Percentiles rank a stretch among this genome's conserved stretches.
phyloP scores from a whole-genome alignment of 2,797 vertebrate genomes.

The Propithecus perrieri region DNA sequence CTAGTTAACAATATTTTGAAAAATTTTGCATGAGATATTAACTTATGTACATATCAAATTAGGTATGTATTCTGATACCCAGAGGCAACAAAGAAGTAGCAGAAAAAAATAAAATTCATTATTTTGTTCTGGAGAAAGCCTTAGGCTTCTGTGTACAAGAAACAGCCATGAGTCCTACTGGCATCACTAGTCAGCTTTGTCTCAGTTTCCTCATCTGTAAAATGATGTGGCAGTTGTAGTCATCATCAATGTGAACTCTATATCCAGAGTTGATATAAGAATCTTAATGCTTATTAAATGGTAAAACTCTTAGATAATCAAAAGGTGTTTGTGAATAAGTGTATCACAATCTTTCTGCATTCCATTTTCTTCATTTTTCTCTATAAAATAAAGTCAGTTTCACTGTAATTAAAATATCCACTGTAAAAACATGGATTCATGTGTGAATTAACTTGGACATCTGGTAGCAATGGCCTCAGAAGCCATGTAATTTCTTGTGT shows the following conservation, averaged over 20 bases:
- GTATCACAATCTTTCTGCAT: not conserved
- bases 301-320: not conserved
- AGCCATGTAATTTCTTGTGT: not conserved
- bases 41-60: not conserved
- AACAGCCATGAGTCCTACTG: not conserved
- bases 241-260: not conserved
- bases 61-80: not conserved
- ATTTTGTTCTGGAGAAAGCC: not conserved
- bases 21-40: not conserved
- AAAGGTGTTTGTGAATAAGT: not conserved
- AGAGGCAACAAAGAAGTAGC: not conserved
- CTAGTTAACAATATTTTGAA: not conserved
- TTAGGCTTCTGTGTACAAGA: not conserved
- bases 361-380: not conserved
- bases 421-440: not conserved
- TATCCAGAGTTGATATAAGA: not conserved
- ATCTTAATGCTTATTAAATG: not conserved
- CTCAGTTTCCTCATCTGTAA: not conserved
- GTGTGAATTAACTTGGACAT: not conserved
- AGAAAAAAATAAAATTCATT: not conserved
- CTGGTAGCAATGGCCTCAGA: not conserved
- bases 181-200: not conserved
- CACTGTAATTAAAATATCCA: not conserved
- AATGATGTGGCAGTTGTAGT: not conserved
- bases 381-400: not conserved